These are phyloP conservation scores for Dexiosoma caninum DNA, from an alignment of 2,888 invertebrate species.

Conservation along the genomic window DNA sequence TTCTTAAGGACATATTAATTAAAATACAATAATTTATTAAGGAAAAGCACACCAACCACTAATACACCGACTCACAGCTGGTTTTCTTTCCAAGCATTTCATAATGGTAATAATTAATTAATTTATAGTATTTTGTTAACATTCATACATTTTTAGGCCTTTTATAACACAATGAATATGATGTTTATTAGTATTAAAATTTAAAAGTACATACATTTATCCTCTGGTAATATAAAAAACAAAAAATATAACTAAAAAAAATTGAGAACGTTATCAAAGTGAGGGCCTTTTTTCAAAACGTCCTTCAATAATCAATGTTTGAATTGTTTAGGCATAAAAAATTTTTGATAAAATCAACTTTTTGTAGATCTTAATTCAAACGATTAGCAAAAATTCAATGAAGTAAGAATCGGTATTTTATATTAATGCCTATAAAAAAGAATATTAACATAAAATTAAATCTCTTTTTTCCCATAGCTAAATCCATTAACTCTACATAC, in stretches of 20 bases:
- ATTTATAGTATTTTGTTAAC: slow-evolving; percentile 57
- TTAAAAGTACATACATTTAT: slow-evolving; percentile 39
- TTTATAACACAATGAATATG: slow-evolving; percentile 56
- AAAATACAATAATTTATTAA: slow-evolving; percentile 5
- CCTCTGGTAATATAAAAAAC: slow-evolving; percentile 35
- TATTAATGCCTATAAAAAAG: not conserved
- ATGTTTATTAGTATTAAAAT: slow-evolving; percentile 31
- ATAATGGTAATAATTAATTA: slow-evolving; percentile 45
- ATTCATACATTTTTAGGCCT: slow-evolving; percentile 57
- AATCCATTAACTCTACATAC: slow-evolving; percentile 52
- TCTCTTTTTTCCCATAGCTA: slow-evolving; percentile 54
- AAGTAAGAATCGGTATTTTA: not conserved
- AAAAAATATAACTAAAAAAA: not conserved
- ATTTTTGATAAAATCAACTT: slow-evolving; percentile 23
- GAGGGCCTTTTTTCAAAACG: not conserved
- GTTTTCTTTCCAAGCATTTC: slow-evolving; percentile 43
- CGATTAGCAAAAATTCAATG: not conserved
- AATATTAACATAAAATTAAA: not conserved
- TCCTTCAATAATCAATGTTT: slow-evolving; percentile 9
- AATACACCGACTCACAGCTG: slow-evolving; percentile 5
- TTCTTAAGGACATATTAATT: not conserved
- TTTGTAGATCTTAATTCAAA: slow-evolving; percentile 26
- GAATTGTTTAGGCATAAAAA: slow-evolving; percentile 4
- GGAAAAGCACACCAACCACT: not conserved
- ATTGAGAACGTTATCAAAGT: not conserved